Percentiles rank a stretch among this genome's conserved stretches.
Evolutionary conservation across 2,113 vertebrate species (phyloP).

Genomic region (Budorcas taxicolor): DNA sequence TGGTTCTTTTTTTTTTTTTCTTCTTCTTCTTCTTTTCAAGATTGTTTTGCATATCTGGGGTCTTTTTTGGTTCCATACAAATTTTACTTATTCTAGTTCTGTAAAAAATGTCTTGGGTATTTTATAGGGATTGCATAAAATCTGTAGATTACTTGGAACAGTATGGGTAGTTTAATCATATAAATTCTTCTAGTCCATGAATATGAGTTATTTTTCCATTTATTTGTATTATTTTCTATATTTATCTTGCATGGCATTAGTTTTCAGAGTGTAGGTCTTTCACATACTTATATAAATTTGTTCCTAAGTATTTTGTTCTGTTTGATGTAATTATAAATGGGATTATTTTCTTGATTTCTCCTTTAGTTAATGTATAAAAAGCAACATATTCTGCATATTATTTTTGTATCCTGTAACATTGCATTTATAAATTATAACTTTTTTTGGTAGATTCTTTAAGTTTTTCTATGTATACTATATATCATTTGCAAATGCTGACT

Average conservation of each 20-base stretch:
- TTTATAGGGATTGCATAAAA: background rate
- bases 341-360: background rate
- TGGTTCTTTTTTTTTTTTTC: background rate
- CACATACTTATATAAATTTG: background rate
- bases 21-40: background rate
- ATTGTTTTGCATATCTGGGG: background rate
- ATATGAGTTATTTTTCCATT: background rate
- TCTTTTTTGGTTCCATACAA: background rate
- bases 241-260: background rate
- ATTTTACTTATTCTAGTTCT: background rate
- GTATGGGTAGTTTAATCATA: background rate
- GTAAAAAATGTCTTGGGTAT: background rate
- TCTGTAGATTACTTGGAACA: background rate
- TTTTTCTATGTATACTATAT: background rate
- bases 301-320: background rate
- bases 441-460: background rate
- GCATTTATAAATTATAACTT: background rate
- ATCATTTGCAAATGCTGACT: background rate
- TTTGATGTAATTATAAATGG: background rate
- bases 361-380: background rate
- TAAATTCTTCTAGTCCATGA: background rate
- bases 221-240: background rate
- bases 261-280: background rate
- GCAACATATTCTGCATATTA: background rate
- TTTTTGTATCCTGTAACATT: background rate